These are phyloP conservation scores for Agonum fuliginosum DNA, from an alignment of 2,888 invertebrate genomes.

Conservation along the genomic window DNA sequence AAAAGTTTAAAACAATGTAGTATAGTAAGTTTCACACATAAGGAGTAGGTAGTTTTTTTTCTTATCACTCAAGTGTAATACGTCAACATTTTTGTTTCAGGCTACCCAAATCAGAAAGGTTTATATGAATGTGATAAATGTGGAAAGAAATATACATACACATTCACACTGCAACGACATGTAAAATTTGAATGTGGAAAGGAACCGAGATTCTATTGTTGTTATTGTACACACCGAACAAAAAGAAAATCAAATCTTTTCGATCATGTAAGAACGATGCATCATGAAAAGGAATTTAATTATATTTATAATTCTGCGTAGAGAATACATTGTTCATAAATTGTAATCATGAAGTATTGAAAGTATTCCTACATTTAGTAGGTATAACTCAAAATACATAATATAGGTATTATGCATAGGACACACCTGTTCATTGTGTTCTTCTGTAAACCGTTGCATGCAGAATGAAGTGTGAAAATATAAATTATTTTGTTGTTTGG, in stretches of 20 bases:
- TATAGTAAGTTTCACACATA: too few relatives aligned
- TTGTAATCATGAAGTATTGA: too few relatives aligned
- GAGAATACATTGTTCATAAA: too few relatives aligned
- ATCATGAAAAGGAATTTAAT: slow-evolving; percentile 41
- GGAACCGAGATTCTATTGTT: slow-evolving; percentile 43
- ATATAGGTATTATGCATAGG: too few relatives aligned
- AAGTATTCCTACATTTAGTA: too few relatives aligned
- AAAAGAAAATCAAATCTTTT: slow-evolving; percentile 52
- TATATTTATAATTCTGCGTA: not conserved
- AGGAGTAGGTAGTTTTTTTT: too few relatives aligned
- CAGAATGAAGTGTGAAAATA: too few relatives aligned
- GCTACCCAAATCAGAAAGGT: not conserved
- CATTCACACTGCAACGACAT: slow-evolving; percentile 46
- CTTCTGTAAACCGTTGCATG: too few relatives aligned
- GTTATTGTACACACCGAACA: slow-evolving; percentile 40
- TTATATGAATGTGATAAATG: slow-evolving; percentile 35
- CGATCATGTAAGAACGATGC: slow-evolving; percentile 37
- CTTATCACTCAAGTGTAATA: slow-evolving; percentile 13
- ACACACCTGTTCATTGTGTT: too few relatives aligned
- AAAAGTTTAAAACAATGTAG: too few relatives aligned
- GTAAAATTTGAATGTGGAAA: slow-evolving; percentile 52
- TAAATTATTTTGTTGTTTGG: too few relatives aligned
- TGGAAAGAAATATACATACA: slow-evolving; percentile 46
- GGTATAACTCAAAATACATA: too few relatives aligned
- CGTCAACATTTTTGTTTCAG: slow-evolving; percentile 46